A percentile compares a stretch with the other conserved stretches of the same genome.
Evolutionary conservation across 2,113 vertebrate species (phyloP).

Genomic region (Lonchura striata): DNA sequence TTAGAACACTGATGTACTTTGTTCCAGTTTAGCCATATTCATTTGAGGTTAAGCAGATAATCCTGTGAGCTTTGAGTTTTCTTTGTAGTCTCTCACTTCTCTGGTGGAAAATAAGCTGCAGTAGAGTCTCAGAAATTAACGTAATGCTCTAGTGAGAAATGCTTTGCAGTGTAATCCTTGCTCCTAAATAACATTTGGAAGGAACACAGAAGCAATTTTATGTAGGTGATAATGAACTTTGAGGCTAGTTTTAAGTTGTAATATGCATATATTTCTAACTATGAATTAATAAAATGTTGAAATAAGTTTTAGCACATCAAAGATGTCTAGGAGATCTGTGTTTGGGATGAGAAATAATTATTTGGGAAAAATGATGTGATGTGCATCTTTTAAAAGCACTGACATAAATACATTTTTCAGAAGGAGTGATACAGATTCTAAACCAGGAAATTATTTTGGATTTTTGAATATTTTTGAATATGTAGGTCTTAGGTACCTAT

Average conservation of each 20-base stretch:
- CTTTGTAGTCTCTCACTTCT: neutral
- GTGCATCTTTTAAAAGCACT: neutral
- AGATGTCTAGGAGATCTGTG: neutral
- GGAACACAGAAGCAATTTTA: neutral
- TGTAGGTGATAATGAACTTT: neutral
- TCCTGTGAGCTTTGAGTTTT: neutral
- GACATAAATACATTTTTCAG: neutral
- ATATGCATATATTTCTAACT: neutral
- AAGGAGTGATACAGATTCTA: neutral
- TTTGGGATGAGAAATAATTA: neutral
- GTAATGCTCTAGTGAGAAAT: neutral
- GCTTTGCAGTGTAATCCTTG: neutral
- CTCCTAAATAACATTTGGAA: neutral
- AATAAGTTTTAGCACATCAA: neutral
- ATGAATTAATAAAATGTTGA: neutral
- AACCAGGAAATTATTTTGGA: neutral
- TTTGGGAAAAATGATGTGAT: neutral
- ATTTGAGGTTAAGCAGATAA: constrained; percentile 5
- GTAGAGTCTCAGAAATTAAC: neutral
- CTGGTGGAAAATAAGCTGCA: neutral
- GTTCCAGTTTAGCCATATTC: neutral
- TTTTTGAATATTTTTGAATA: neutral
- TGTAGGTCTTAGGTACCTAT: neutral
- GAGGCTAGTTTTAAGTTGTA: neutral
- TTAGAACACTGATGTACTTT: neutral